Evolutionary conservation across 2,113 vertebrate species (phyloP).

Genomic region (Alethe castanea): DNA sequence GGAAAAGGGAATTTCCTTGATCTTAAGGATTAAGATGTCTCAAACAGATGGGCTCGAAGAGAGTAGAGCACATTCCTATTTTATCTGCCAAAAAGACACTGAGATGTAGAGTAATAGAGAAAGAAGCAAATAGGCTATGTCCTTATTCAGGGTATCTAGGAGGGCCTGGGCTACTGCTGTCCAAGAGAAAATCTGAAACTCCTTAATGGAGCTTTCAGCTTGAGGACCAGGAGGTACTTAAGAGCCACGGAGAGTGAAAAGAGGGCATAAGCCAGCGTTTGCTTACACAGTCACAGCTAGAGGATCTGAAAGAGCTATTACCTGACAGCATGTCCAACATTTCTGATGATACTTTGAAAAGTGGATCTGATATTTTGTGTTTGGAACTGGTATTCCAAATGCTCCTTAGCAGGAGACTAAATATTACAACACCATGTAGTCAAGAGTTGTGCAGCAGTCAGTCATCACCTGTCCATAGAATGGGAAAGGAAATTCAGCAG

Average conservation of each 20-base stretch:
- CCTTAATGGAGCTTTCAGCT: neutral
- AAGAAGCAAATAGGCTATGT: neutral
- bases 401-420: neutral
- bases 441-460: neutral
- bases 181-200: neutral
- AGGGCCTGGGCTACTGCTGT: neutral
- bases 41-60: neutral
- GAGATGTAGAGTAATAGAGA: neutral
- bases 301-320: neutral
- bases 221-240: neutral
- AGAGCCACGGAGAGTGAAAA: neutral
- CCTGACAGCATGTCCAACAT: neutral
- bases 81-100: neutral
- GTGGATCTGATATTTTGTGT: neutral
- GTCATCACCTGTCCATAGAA: neutral
- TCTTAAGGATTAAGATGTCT: neutral
- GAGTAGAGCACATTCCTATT: neutral
- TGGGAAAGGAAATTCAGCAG: neutral
- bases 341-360: neutral
- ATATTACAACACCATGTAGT: neutral
- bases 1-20: neutral
- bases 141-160: neutral
- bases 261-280: neutral
- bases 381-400: neutral
- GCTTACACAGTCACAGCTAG: neutral